Evolutionary conservation across 2,888 invertebrate genomes (phyloP).

Genomic region (Pyrrhia umbra): DNA sequence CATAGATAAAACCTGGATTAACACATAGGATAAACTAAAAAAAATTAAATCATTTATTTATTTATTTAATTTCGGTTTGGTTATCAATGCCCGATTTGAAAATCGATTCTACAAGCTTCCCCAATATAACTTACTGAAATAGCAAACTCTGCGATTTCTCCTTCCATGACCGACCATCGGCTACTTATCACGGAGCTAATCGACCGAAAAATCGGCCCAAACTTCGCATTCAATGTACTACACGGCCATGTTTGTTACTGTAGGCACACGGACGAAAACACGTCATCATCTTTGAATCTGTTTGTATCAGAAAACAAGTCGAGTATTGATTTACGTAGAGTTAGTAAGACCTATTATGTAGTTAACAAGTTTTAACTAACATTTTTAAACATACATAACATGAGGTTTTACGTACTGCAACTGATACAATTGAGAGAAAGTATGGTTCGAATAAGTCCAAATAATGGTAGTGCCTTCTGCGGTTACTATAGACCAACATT

Average conservation of each 20-base stretch:
- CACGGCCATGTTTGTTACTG: conserved; percentile 20
- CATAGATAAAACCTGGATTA: no score
- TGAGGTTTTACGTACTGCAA: no score
- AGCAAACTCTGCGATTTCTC: conserved; percentile 21
- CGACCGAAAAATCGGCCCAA: conserved; percentile 66
- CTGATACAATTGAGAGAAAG: no score
- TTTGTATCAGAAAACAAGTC: conserved; percentile 33
- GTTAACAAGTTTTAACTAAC: no score
- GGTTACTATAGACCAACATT: no score
- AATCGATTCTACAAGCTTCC: neutral
- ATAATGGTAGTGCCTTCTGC: no score
- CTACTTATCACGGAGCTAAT: conserved; percentile 75
- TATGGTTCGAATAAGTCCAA: no score
- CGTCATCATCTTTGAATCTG: conserved; percentile 25
- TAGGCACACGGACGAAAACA: conserved; percentile 22
- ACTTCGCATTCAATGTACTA: conserved; percentile 18
- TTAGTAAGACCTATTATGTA: conserved; percentile 5
- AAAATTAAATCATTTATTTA: no score
- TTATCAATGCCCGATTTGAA: neutral
- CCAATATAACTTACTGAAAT: conserved; percentile 17
- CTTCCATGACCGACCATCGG: conserved; percentile 36
- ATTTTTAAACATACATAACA: no score
- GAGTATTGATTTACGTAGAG: conserved; percentile 41
- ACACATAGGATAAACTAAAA: no score
- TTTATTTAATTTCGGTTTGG: no score